Evolutionary conservation across 2,888 invertebrate genomes (phyloP), one percentile per base, ranked within the genome.

Genomic region (Torymus auratus): DNA sequence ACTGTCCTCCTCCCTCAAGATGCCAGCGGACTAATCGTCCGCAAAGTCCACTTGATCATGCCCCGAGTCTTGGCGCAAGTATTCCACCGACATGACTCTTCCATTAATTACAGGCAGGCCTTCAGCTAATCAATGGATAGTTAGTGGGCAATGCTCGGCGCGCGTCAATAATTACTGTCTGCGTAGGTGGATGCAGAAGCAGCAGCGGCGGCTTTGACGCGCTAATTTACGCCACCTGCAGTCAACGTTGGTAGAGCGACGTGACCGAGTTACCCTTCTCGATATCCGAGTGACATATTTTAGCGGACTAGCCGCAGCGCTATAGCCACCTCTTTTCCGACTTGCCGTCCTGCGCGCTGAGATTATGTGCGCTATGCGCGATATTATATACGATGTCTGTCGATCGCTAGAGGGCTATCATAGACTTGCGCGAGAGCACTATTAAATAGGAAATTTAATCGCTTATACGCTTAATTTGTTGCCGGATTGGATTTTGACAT

Each of bases 91-190:
- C 86, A 85, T 76, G 87, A 87, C 85, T 86, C 86, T 89, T 87
- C 87, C 88, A 88, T 89, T 89, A 89, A 90, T 89, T 89, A 90
- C 86, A 84, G 84, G 86, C 58, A 52, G 86, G 86, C 87, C 87
- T 85, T 84, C 83, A 84, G 87, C 88, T 88, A 89, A 90, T 89
- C 89, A 89, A 88, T 89, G 88, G 88, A 85, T 88, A 88, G 88
- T 89, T 89, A 89, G 88, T 86, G 88, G 88, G 87, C 87, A 86
- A 87, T 88, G 87, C 87, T 87, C 85, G 85, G 87, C 84, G 85
- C 86, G 84, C 88, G 85, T 88, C 88, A 88, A 89, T 89, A 89
- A 89, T 89, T 89, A 88, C 87, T 87, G 85, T 84, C 84, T 62
- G 56, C 56, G 41, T 56, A 77, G 60, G 13, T 10, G 53, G 13